A percentile compares a stretch with the other conserved stretches of the same genome.
Conservation (phyloP, 2,888 invertebrate species). For the Drepana falcataria region DNA sequence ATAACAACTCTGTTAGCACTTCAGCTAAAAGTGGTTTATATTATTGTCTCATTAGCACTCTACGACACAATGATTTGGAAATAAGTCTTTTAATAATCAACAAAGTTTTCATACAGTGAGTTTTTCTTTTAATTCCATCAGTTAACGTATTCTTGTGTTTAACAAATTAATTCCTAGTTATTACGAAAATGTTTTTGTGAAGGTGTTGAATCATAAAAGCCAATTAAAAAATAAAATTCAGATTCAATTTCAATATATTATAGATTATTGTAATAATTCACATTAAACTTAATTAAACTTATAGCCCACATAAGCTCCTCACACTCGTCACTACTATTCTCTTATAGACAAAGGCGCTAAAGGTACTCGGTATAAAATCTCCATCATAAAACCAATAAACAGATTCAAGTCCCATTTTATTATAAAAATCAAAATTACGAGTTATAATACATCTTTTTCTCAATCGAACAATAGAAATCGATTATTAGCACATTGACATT, state of each 20-base stretch:
- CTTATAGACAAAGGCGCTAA: conserved; percentile 73
- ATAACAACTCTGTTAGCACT: too few species aligned
- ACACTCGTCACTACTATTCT: conserved; percentile 66
- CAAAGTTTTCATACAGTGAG: too few species aligned
- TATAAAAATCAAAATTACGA: conserved; percentile 79
- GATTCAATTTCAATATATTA: conserved; percentile 79
- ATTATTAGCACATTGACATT: conserved; percentile 70
- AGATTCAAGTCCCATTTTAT: conserved; percentile 79
- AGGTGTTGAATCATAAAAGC: conserved; percentile 55
- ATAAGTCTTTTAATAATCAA: too few species aligned
- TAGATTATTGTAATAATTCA: conserved; percentile 79
- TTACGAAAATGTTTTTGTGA: conserved; percentile 33
- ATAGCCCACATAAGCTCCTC: conserved; percentile 77
- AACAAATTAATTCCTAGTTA: conserved; percentile 1
- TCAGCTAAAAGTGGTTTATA: too few species aligned
- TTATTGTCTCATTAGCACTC: too few species aligned
- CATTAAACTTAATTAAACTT: conserved; percentile 78
- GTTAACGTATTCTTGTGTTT: too few species aligned
- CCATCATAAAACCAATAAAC: conserved; percentile 78
- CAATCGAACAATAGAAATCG: conserved; percentile 76
- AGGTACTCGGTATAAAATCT: conserved; percentile 78
- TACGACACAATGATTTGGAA: too few species aligned
- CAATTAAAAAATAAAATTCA: conserved; percentile 75
- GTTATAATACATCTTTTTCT: conserved; percentile 76
- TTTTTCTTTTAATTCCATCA: too few species aligned